Conservation (phyloP, 30 jellyfish, hydroid and myxozoan species). For the Sanderia malayensis region DNA sequence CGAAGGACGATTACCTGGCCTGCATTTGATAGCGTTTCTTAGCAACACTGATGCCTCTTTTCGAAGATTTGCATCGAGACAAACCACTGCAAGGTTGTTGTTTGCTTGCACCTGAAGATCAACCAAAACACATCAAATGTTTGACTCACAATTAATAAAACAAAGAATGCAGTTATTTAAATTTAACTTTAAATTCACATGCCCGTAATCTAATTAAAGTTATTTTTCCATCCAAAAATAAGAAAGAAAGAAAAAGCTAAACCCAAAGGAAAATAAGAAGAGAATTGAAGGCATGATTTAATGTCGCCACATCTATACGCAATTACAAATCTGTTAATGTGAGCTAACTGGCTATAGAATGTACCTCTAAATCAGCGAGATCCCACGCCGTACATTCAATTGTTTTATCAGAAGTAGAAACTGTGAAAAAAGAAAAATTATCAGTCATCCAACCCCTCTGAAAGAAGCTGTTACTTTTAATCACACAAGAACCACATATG, state of each 20-base stretch:
- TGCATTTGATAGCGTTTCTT: conserved; percentile 27
- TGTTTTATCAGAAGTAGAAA: background rate
- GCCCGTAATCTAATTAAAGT: too few species aligned
- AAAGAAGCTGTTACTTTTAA: too few species aligned
- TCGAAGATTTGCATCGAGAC: background rate
- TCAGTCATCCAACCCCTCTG: too few species aligned
- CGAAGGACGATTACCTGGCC: conserved; percentile 14
- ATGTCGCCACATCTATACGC: background rate
- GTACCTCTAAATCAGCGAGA: background rate
- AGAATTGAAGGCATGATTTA: background rate
- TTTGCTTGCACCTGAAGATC: conserved; percentile 5
- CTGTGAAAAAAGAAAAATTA: background rate
- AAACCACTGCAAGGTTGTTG: conserved; percentile 40
- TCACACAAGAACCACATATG: too few species aligned
- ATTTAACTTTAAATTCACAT: too few species aligned
- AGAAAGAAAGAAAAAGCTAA: background rate
- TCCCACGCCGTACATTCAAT: background rate
- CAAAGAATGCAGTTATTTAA: too few species aligned
- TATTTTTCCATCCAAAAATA: background rate
- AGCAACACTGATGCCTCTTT: conserved; percentile 18
- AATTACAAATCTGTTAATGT: background rate
- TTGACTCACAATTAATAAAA: too few species aligned
- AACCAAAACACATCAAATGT: background rate
- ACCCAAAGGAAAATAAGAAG: background rate
- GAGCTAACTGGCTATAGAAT: background rate